Evolutionary conservation across 2,888 invertebrate species (phyloP), one percentile per base, ranked within the genome.

Genomic region (Petrophora chlorosata): DNA sequence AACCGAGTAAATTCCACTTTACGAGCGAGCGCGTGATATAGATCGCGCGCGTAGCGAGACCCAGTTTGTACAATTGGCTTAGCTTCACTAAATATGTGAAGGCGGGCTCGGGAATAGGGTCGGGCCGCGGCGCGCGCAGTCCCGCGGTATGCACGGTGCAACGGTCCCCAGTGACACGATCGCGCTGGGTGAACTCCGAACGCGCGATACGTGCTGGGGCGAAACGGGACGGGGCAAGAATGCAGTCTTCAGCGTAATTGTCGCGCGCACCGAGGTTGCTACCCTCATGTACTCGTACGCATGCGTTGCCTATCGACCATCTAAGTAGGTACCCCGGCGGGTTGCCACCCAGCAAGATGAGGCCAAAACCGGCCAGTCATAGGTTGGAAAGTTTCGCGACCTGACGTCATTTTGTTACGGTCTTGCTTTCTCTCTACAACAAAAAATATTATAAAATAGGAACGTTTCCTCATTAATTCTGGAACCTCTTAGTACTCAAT

Each of bases 201-300:
- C 34, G 17, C 9, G 25, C 7, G 28, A n/a, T 35, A 48, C 55
- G 56, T 53, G 53, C 50, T 48, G n/a, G 34, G 40, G 26, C 48
- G 28, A 47, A 45, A 39, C 45, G 40, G 48, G 29, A 34, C 53
- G 34, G 33, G 45, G 50, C 41, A 53, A 53, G 55, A 57, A 60
- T 60, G 59, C 59, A 60, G 53, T 45, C 54, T 38, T 39, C 46
- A 51, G 53, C 46, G 50, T 57, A 54, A 56, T 52, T 53, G 55
- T 44, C 48, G 52, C 48, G 45, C 45, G 39, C 25, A 35, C 34
- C 3, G 36, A 45, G 36, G 44, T 39, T 12, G 32, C 28, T 12
- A 5, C 9, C n/a, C n/a, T n/a, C n/a, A n/a, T n/a, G n/a, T n/a
- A n/a, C 15, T 13, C 19, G 9, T 45, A 41, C 59, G 59, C 59